phyloP scores from a whole-genome alignment of 2,113 vertebrate genomes.

The Cynopterus brachyotis region DNA sequence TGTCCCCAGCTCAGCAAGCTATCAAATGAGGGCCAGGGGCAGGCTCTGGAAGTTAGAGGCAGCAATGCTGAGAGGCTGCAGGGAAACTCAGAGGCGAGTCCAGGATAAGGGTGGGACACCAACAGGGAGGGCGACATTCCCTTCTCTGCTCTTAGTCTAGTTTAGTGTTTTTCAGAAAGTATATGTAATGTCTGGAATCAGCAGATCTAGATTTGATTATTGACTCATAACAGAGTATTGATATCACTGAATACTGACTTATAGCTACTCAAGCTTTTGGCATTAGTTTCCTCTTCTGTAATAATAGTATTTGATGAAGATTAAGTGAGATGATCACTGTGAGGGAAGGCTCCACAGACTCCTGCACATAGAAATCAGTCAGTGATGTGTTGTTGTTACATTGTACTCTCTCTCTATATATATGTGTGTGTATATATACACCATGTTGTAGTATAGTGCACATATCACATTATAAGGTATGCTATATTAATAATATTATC shows the following conservation, averaged over 20 bases:
- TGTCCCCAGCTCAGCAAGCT: background rate
- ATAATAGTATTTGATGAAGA: background rate
- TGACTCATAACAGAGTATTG: background rate
- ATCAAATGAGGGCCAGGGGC: background rate
- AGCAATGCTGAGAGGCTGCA: background rate
- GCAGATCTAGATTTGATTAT: background rate
- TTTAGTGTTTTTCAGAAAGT: background rate
- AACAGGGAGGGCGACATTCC: background rate
- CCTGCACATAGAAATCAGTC: background rate
- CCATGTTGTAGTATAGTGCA: background rate
- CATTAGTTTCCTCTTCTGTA: background rate
- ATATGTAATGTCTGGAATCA: background rate
- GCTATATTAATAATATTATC: background rate
- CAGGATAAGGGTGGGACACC: no score
- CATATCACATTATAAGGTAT: background rate
- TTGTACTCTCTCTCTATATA: background rate
- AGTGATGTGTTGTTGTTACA: fast-evolving
- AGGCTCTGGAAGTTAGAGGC: background rate
- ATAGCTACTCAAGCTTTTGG: background rate
- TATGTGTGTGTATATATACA: background rate
- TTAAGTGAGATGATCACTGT: background rate
- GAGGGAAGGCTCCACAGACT: background rate
- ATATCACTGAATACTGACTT: background rate
- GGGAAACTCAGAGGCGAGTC: background rate
- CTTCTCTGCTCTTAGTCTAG: background rate